Evolutionary conservation across 2,888 invertebrate species (phyloP).

Genomic region (Leptothorax acervorum): DNA sequence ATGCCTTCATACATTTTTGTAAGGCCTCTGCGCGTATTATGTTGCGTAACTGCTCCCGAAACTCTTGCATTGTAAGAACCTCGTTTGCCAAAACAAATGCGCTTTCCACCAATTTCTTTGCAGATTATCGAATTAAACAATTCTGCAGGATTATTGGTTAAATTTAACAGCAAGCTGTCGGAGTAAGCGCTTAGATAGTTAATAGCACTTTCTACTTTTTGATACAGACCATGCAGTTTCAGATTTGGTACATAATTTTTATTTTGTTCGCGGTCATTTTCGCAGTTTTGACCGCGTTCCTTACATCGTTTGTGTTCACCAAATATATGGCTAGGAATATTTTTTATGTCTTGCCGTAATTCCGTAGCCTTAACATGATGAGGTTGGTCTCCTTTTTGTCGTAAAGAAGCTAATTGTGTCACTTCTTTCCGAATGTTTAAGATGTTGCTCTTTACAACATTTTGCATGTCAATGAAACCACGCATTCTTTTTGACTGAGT

Average conservation of each 20-base stretch:
- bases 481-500: too few species aligned
- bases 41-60: too few species aligned
- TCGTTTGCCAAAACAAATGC: too few species aligned
- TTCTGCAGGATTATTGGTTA: conserved; percentile 31
- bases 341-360: not conserved
- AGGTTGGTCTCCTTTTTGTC: not conserved
- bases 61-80: too few species aligned
- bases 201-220: conserved; percentile 11
- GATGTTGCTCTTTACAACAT: too few species aligned
- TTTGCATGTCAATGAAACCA: too few species aligned
- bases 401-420: too few species aligned
- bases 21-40: too few species aligned
- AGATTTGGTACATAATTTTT: not conserved
- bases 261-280: not conserved
- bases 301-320: not conserved
- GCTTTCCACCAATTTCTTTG: conserved; percentile 2
- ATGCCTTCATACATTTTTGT: too few species aligned
- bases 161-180: conserved; percentile 23
- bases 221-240: not conserved
- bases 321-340: not conserved
- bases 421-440: too few species aligned
- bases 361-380: not conserved
- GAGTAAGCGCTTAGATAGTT: conserved; percentile 2
- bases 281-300: not conserved
- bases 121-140: conserved; percentile 11